phyloP scores from a whole-genome alignment of 1,140 invertebrate genomes.

The Lasaia peninsularis region DNA sequence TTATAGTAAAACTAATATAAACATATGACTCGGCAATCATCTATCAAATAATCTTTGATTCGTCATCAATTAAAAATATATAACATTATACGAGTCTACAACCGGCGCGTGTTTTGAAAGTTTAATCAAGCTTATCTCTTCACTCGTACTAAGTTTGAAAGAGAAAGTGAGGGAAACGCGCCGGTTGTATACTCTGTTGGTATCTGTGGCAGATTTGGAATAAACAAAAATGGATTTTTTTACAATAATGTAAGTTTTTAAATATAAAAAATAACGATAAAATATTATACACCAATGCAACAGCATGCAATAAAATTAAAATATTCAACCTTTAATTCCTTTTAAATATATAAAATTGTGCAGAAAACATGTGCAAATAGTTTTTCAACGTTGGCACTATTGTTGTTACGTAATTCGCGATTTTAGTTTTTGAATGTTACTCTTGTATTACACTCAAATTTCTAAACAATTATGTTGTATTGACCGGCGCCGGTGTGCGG shows the following conservation, averaged over 20 bases:
- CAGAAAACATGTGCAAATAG: slow-evolving; percentile 40
- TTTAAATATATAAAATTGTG: slow-evolving; percentile 38
- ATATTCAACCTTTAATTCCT: slow-evolving; percentile 50
- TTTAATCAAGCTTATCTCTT: too few relatives aligned
- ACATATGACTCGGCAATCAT: slow-evolving; percentile 3
- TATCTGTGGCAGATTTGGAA: neutral
- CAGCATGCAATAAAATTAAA: slow-evolving; percentile 71
- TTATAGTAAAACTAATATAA: neutral
- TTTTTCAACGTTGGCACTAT: slow-evolving; percentile 37
- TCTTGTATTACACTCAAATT: too few relatives aligned
- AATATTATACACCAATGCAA: slow-evolving; percentile 66
- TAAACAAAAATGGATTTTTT: neutral
- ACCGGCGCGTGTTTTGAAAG: too few relatives aligned
- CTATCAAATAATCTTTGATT: slow-evolving; percentile 9
- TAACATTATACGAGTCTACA: neutral
- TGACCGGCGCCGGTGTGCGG: neutral
- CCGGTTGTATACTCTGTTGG: neutral
- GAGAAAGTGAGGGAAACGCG: too few relatives aligned
- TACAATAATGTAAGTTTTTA: slow-evolving; percentile 7
- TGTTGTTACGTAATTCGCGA: neutral
- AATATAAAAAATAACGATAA: slow-evolving; percentile 40
- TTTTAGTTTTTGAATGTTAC: neutral
- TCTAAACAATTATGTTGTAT: too few relatives aligned
- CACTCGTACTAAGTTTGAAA: too few relatives aligned
- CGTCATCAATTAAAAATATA: neutral